Conservation (phyloP, 2,888 invertebrate species). For the Drosophila villosipedis region DNA sequence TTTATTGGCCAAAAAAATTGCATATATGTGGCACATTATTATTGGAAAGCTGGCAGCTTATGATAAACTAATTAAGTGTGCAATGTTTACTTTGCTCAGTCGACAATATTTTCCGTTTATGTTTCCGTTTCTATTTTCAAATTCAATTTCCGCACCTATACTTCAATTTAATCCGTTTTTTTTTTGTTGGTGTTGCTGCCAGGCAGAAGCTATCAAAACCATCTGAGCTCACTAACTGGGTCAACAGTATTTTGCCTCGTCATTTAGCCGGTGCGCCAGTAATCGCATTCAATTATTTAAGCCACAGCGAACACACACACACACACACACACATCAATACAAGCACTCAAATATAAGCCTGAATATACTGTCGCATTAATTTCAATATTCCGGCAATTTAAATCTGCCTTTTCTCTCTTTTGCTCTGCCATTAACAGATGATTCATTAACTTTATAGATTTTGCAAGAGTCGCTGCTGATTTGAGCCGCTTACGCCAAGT, state of each 20-base stretch:
- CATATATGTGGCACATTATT: neutral
- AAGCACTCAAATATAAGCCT: constrained; percentile 13
- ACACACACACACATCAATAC: neutral
- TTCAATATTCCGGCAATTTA: constrained; percentile 71
- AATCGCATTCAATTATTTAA: constrained; percentile 77
- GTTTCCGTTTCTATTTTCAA: constrained; percentile 29
- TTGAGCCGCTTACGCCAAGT: constrained; percentile 50
- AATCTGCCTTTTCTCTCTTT: constrained; percentile 45
- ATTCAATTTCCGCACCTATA: constrained; percentile 74
- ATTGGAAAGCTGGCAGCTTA: constrained; percentile 19
- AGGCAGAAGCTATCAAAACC: constrained; percentile 44
- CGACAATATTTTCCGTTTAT: constrained; percentile 55
- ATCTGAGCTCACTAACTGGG: constrained; percentile 63
- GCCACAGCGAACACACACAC: constrained; percentile 38
- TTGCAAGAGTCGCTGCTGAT: constrained; percentile 25
- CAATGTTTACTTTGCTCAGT: constrained; percentile 35
- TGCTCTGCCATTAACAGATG: constrained; percentile 48
- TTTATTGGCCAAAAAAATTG: neutral
- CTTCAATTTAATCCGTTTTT: constrained; percentile 65
- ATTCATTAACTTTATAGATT: constrained; percentile 59
- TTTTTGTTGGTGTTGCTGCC: neutral
- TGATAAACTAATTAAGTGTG: constrained; percentile 53
- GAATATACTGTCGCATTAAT: constrained; percentile 52
- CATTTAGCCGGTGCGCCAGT: constrained; percentile 54
- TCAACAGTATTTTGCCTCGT: constrained; percentile 65